Conservation (phyloP, 2,113 vertebrate genomes). For the Vidua chalybeata region DNA sequence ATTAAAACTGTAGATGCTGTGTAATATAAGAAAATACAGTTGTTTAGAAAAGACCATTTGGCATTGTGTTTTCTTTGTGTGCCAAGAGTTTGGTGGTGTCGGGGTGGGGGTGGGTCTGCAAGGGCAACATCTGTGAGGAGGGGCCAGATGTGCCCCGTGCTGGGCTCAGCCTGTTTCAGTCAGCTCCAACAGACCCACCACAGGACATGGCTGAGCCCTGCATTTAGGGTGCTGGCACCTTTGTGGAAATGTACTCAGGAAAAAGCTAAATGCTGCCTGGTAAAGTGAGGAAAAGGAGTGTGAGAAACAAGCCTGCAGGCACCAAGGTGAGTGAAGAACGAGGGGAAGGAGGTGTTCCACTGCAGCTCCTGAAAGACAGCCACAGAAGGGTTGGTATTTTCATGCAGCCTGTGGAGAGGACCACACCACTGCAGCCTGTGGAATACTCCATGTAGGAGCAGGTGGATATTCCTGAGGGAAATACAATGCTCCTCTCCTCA, state of each 20-base stretch:
- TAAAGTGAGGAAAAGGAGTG: background rate
- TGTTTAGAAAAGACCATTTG: background rate
- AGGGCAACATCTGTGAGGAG: rapidly evolving
- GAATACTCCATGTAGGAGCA: background rate
- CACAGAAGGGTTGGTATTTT: rapidly evolving
- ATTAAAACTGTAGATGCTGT: background rate
- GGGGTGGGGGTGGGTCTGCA: rapidly evolving
- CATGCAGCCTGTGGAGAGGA: background rate
- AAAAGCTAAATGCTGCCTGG: background rate
- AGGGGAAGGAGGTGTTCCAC: background rate
- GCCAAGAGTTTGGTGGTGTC: too few species aligned
- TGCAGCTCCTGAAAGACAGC: background rate
- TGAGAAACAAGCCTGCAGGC: background rate
- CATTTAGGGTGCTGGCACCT: too few species aligned
- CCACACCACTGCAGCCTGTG: too few species aligned
- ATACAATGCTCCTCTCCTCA: background rate
- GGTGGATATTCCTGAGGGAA: background rate
- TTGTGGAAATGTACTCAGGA: background rate
- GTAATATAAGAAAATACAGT: background rate
- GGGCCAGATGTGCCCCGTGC: background rate
- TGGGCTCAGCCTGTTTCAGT: background rate
- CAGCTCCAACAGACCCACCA: too few species aligned
- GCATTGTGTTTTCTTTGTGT: background rate
- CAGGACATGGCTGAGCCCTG: rapidly evolving
- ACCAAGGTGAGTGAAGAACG: background rate